A percentile compares a stretch with the other conserved stretches of the same genome.
Conservation (phyloP, 30 jellyfish, hydroid and myxozoan species). For the Chrysaora quinquecirrha region DNA sequence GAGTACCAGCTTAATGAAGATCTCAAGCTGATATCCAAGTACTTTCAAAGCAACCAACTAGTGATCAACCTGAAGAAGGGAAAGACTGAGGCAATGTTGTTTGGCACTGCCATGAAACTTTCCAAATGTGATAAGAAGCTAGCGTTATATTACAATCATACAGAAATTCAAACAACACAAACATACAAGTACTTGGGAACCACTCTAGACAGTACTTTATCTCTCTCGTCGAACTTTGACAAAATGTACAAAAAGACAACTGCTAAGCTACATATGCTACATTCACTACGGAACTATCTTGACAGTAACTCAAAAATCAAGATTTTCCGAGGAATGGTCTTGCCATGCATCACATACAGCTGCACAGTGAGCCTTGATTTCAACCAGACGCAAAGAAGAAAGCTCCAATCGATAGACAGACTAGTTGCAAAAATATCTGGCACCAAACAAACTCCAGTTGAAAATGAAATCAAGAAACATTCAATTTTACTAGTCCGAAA, state of each 20-base stretch:
- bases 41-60: constrained; percentile 20
- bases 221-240: constrained; percentile 43
- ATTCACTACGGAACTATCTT: too few species aligned
- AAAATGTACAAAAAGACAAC: constrained; percentile 46
- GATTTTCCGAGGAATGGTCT: too few species aligned
- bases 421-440: constrained; percentile 26
- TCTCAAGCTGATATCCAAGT: constrained; percentile 11
- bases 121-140: constrained; percentile 20
- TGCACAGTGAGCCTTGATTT: constrained; percentile 25
- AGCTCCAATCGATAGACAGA: constrained; percentile 49
- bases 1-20: constrained; percentile 27
- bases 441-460: constrained; percentile 49
- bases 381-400: constrained; percentile 45
- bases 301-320: too few species aligned
- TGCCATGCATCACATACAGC: constrained; percentile 36
- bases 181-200: constrained; percentile 53
- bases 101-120: constrained; percentile 27
- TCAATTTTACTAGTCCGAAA: constrained; percentile 48
- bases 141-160: constrained; percentile 24
- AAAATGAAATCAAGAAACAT: constrained; percentile 34
- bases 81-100: neutral
- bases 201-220: constrained; percentile 36
- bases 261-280: too few species aligned
- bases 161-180: constrained; percentile 19
- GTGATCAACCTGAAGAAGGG: constrained; percentile 13